Base-by-base conservation (phyloP, 2,797 vertebrate species). In the Orientallactaga sibirica region DNA sequence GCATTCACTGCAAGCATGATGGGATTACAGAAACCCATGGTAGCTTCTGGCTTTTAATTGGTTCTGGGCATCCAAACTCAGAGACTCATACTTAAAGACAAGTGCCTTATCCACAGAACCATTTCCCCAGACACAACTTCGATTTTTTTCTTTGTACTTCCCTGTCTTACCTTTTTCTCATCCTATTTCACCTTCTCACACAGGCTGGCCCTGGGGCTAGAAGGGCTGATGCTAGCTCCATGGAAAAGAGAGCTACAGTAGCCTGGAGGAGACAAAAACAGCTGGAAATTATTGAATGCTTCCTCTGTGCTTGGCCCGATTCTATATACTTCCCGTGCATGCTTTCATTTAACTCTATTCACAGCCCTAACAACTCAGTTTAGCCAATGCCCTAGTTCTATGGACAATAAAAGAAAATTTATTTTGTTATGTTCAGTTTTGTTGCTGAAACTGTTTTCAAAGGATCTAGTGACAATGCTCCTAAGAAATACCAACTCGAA, bases 401-500 rank as follows among this genome's bases (percentile, higher is more conserved):
- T 14, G 24, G 3, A 27, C 33, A 77, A 74, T 52, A 83, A 82
- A 92, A 25, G 14, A 2, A 86, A 5, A 86, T 79, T 68, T 29
- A 48, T 55, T 43, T 77, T 68, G 73, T 71, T 71, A 70, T n/a
- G 27, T 10, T 62, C 83, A 61, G n/a, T 37, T 92, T 95, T 86
- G 52, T 55, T 90, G 67, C 86, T 86, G 33, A 93, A 94, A 73
- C 12, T 20, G 2, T 66, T 62, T 81, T 86, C 48, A 67, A 73
- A 94, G 2, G 8, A 73, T 71, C 66, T n/a, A 71, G 75, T 79
- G 52, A 22, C 80, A 89, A 74, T 19, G 1, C 16, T 24, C 52
- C 41, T 9, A 48, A 86, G 64, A 83, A 93, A 86, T 55, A 11
- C 25, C 78, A 88, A 7, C 11, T 62, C 74, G n/a, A 87, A 88